Conservation (phyloP, 2,797 vertebrate genomes). For the Euphonia xanthogaster region DNA sequence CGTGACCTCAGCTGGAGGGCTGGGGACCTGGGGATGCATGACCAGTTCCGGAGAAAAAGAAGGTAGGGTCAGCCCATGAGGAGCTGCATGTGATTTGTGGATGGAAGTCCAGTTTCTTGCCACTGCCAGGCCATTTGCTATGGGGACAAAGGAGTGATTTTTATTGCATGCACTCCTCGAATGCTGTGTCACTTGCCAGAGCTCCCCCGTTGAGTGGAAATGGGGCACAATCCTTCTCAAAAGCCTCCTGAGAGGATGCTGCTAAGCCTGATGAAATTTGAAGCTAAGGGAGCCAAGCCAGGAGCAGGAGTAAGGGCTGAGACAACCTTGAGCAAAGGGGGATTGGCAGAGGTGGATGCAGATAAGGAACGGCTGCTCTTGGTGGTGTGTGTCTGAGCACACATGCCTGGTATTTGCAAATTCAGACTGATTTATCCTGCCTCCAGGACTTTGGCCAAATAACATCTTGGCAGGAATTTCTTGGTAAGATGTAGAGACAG, state of each 20-base stretch:
- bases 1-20: not conserved
- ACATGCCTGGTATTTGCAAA: not conserved
- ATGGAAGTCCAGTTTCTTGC: not conserved
- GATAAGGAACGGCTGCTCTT: not conserved
- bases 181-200: not conserved
- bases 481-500: not conserved
- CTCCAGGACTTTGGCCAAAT: constrained; percentile 37
- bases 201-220: not conserved
- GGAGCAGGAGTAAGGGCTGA: not conserved
- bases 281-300: not conserved
- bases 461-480: constrained; percentile 25
- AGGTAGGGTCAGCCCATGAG: not conserved
- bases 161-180: not conserved
- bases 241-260: not conserved
- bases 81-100: not conserved
- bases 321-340: not conserved
- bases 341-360: not conserved
- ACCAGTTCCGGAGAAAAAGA: not conserved
- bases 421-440: constrained; percentile 18
- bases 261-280: not conserved
- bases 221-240: not conserved
- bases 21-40: not conserved
- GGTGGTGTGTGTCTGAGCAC: not conserved
- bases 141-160: not conserved
- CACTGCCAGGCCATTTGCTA: not conserved